Percentiles rank a stretch among this genome's conserved stretches.
phyloP scores from a whole-genome alignment of 2,113 vertebrate genomes.

The Narcine bancroftii region DNA sequence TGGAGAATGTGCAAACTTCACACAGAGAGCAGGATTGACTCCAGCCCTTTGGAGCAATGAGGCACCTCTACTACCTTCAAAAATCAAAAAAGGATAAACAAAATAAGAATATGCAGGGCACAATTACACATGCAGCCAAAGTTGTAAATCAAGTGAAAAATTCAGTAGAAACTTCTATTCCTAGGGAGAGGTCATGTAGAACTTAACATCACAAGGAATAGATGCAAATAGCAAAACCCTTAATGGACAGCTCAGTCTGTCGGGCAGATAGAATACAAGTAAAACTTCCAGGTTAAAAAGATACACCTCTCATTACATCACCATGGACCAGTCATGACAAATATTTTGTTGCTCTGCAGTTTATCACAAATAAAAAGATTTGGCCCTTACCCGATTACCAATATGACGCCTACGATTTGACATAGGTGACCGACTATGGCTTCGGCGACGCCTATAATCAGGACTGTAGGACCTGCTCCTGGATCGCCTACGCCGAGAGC shows the following conservation, averaged over 20 bases:
- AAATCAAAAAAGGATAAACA: no score
- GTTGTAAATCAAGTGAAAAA: neutral
- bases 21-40: no score
- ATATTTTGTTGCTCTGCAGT: no score
- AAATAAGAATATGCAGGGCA: no score
- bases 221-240: neutral
- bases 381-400: slow-evolving; percentile 74
- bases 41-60: no score
- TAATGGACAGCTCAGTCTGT: neutral
- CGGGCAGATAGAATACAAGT: neutral
- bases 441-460: slow-evolving; percentile 74
- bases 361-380: neutral
- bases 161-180: neutral
- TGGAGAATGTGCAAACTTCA: no score
- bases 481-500: slow-evolving; percentile 73
- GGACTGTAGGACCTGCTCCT: slow-evolving; percentile 82
- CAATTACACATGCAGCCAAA: no score
- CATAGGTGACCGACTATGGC: slow-evolving; percentile 92
- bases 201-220: neutral
- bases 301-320: neutral
- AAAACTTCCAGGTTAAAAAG: neutral
- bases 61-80: no score
- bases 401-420: slow-evolving; percentile 86
- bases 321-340: no score
- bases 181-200: neutral